Evolutionary conservation across 2,797 vertebrate species (phyloP).

Genomic region (Heteromormyrus szaboi): DNA sequence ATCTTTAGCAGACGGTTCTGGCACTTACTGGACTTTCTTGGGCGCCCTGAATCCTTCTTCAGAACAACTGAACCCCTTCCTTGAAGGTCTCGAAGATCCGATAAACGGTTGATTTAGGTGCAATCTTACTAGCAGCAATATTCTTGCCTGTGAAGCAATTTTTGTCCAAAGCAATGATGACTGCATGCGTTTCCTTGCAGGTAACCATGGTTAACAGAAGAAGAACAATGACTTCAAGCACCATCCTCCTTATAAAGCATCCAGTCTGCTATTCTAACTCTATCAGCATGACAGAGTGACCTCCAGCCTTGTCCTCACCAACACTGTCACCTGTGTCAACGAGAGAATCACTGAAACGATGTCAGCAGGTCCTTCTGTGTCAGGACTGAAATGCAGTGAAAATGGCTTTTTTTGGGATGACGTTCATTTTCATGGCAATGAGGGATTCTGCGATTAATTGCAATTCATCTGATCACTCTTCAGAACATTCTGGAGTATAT

Average conservation of each 20-base stretch:
- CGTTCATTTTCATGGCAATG: neutral
- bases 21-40: neutral
- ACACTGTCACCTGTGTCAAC: neutral
- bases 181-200: neutral
- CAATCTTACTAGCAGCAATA: neutral
- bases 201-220: neutral
- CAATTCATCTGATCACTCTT: neutral
- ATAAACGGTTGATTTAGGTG: neutral
- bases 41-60: neutral
- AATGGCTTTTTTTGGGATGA: neutral
- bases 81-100: neutral
- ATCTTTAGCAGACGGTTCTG: neutral
- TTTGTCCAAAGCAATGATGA: neutral
- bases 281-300: neutral
- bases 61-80: neutral
- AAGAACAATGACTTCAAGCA: neutral
- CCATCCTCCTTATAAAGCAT: neutral
- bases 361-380: neutral
- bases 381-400: neutral
- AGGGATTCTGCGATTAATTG: neutral
- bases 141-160: neutral
- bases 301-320: neutral
- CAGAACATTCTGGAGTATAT: neutral
- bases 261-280: neutral
- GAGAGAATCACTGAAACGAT: neutral